Base-by-base conservation (phyloP, 2,888 invertebrate species). In the Nemapogon koenigi region DNA sequence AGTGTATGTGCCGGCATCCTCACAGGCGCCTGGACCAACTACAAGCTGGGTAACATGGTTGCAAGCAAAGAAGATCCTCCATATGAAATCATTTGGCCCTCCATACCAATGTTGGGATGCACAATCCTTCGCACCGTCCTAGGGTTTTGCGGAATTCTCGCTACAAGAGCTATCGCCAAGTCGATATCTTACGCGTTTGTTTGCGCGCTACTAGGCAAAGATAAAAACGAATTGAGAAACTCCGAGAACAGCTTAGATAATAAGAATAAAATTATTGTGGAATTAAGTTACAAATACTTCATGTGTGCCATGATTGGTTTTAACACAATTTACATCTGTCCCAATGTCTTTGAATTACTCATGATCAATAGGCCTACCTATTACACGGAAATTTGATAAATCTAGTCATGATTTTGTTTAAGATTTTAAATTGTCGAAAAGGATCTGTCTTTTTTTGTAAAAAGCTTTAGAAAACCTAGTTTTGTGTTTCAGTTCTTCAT, bases 11-110 rank as follows among this genome's bases (percentile, higher is more conserved):
- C 87, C 2, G 94, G 94, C 35, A 82, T 93, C 43, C 83, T 88
- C 33, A 63, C 85, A 2, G 94, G 93, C 14, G 85, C 91, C 3
- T 94, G 94, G 94, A 69, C 89, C 27, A 91, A 91, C 71, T 93
- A 87, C 62, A 90, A 87, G 60, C 79, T 87, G 10, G 91, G 91
- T n/a, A 81, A 84, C 55, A 81, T 88, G 79, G 64, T 59, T n/a
- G 71, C 80, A 26, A 81, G 83, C 45, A 56, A 81, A n/a, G 62
- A 69, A 6, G 68, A 81, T 18, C 91, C 90, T 4, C 90, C 90
- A 1, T 92, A 91, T 64, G 63, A 81, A 41, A 86, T 94, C 52
- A 83, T 89, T 51, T 91, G 91, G 88, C 92, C 91, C 6, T 86
- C 89, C 2, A 82, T 83, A 42, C 81, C 83, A 49, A 90, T 90